Percentiles rank a stretch among this genome's conserved stretches.
phyloP scores from a whole-genome alignment of 2,888 invertebrate species.

The Phengaris alcon region DNA sequence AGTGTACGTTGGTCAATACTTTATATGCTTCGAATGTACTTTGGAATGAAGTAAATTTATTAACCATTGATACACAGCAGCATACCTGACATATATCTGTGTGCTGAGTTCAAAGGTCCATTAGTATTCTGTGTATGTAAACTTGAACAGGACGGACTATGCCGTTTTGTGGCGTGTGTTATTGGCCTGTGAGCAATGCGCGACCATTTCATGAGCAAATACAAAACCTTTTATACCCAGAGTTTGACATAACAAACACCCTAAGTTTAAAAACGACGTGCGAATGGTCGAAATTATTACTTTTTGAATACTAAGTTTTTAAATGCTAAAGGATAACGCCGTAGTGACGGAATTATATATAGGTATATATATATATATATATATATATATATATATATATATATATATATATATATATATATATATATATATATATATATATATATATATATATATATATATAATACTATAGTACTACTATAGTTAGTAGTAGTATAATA shows the following conservation, averaged over 20 bases:
- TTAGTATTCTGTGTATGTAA: slow-evolving; percentile 26
- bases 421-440: too few relatives aligned
- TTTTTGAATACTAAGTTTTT: background rate
- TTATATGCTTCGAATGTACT: slow-evolving; percentile 10
- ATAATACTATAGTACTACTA: too few relatives aligned
- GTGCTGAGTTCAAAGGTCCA: slow-evolving; percentile 11
- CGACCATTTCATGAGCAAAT: slow-evolving; percentile 25
- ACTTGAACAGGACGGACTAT: slow-evolving; percentile 8
- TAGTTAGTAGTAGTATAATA: too few relatives aligned
- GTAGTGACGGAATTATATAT: too few relatives aligned
- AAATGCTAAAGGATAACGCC: too few relatives aligned
- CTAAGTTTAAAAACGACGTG: background rate
- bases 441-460: too few relatives aligned
- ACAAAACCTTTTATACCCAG: slow-evolving; percentile 2
- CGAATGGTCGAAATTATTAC: background rate
- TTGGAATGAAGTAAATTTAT: background rate
- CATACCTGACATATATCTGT: background rate
- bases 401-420: too few relatives aligned
- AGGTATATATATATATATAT: too few relatives aligned
- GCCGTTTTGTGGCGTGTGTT: slow-evolving; percentile 18
- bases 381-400: too few relatives aligned
- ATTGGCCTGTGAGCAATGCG: slow-evolving; percentile 25
- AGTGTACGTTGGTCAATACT: background rate
- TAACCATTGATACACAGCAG: background rate
- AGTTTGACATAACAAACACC: background rate